These are phyloP conservation scores for Rhodophaea formosa DNA, from an alignment of 2,888 invertebrate genomes.

Conservation along the genomic window DNA sequence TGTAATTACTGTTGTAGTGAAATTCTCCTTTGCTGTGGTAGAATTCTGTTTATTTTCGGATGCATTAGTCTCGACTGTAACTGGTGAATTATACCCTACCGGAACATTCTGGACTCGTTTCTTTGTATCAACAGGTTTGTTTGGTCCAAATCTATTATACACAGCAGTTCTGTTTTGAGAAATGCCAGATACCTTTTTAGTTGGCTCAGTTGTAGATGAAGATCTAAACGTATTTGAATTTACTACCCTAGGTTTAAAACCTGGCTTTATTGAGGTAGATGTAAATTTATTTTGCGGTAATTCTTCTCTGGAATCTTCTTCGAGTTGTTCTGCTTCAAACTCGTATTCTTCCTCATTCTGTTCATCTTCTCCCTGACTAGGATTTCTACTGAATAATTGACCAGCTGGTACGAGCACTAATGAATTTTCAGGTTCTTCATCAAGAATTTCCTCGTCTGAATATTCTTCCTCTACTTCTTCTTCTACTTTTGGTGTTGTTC, in stretches of 20 bases:
- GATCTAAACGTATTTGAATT: constrained; percentile 72
- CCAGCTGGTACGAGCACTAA: constrained; percentile 70
- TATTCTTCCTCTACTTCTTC: constrained; percentile 65
- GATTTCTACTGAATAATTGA: constrained; percentile 67
- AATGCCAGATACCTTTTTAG: constrained; percentile 42
- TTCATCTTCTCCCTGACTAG: constrained; percentile 43
- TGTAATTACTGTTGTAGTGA: constrained; percentile 44
- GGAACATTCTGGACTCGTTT: constrained; percentile 73
- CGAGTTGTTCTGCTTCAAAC: constrained; percentile 44
- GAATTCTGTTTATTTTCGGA: constrained; percentile 32
- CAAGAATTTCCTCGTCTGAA: constrained; percentile 56
- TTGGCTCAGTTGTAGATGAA: constrained; percentile 66
- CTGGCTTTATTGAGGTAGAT: constrained; percentile 54
- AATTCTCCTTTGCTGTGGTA: constrained; percentile 39
- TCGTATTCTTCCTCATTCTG: constrained; percentile 32
- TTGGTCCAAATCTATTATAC: constrained; percentile 54
- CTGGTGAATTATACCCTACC: constrained; percentile 55
- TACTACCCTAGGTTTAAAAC: constrained; percentile 58
- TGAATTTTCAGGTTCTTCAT: constrained; percentile 65
- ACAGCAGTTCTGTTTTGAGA: constrained; percentile 58
- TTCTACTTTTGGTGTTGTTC: constrained; percentile 61
- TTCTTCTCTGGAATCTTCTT: constrained; percentile 46
- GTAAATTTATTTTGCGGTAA: constrained; percentile 39
- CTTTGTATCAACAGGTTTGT: constrained; percentile 54
- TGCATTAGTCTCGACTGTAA: constrained; percentile 27